Evolutionary conservation across 2,113 vertebrate species (phyloP).

Genomic region (Rattus rattus): DNA sequence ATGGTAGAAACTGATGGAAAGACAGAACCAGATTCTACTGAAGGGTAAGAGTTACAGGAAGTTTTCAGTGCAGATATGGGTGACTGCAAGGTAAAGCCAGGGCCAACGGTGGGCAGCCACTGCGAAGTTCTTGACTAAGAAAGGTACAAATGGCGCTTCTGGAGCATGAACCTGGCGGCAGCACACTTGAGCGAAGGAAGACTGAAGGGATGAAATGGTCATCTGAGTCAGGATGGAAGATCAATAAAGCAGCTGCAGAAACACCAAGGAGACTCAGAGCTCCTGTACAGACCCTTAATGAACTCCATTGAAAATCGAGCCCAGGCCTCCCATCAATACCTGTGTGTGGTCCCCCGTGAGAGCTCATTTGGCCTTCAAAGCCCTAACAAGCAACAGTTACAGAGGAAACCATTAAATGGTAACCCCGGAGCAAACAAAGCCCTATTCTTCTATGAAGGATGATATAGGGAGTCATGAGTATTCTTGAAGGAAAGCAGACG

Average conservation of each 20-base stretch:
- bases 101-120: background rate
- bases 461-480: background rate
- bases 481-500: slow-evolving; percentile 1
- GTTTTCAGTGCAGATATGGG: background rate
- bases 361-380: slow-evolving; percentile 16
- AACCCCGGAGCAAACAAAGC: background rate
- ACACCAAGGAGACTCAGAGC: background rate
- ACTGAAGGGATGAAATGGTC: background rate
- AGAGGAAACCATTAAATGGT: background rate
- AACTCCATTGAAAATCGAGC: slow-evolving; percentile 9
- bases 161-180: background rate
- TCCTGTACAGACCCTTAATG: background rate
- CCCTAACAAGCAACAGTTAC: background rate
- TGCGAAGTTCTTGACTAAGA: background rate
- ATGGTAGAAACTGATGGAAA: background rate
- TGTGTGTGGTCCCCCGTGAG: background rate
- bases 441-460: background rate
- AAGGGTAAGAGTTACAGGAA: background rate
- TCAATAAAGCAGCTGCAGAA: background rate
- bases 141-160: background rate
- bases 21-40: background rate
- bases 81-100: background rate
- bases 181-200: background rate
- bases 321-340: background rate
- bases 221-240: background rate